Conservation (phyloP, 2,113 vertebrate species). For the Petroica traversi region DNA sequence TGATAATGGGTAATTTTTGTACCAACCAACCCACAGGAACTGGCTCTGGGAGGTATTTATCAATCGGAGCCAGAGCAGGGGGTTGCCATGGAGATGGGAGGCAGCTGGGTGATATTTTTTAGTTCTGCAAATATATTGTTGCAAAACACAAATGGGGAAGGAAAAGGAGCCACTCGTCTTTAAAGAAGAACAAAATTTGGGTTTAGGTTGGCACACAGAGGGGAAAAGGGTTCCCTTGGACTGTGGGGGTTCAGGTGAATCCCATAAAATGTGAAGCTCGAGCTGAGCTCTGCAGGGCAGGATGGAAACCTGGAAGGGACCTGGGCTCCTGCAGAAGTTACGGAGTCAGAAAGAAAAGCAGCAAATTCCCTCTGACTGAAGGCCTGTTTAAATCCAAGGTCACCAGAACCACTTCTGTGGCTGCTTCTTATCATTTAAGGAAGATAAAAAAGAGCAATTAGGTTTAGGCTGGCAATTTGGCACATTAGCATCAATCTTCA, state of each 20-base stretch:
- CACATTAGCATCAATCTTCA: constrained; percentile 61
- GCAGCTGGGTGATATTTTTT: constrained; percentile 28
- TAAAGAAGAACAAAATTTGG: neutral
- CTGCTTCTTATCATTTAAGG: constrained; percentile 39
- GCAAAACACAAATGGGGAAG: neutral
- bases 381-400: neutral
- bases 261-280: rapidly evolving
- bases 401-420: neutral
- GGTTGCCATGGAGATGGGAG: constrained; percentile 74
- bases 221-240: neutral
- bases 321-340: rapidly evolving
- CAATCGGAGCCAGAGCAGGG: constrained; percentile 24
- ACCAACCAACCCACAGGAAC: neutral
- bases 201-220: neutral
- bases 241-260: neutral
- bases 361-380: neutral
- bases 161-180: neutral
- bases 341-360: neutral
- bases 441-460: constrained; percentile 71
- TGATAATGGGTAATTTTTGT: neutral
- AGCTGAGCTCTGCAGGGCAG: neutral
- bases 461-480: constrained; percentile 38
- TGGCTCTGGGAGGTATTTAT: constrained; percentile 30
- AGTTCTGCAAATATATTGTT: constrained; percentile 41
- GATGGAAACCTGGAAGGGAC: neutral